phyloP scores from a whole-genome alignment of 1,140 invertebrate genomes.

The Palaemon carinicauda region DNA sequence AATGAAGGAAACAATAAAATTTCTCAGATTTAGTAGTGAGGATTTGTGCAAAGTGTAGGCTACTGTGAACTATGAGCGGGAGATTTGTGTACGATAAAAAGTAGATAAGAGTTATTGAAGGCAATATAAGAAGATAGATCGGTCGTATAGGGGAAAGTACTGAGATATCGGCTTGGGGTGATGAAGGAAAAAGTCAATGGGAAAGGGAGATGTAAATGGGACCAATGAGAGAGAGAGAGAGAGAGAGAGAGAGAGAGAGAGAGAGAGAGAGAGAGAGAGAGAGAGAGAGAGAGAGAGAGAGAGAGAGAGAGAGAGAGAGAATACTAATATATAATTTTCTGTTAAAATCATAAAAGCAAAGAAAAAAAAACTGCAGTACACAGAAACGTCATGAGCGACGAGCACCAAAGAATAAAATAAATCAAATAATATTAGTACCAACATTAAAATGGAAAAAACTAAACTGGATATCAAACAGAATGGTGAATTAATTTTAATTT shows the following conservation, averaged over 20 bases:
- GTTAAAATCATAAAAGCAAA: too few relatives aligned
- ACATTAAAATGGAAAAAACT: too few relatives aligned
- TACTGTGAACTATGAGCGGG: not conserved
- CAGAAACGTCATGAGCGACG: too few relatives aligned
- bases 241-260: not conserved
- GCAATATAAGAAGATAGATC: not conserved
- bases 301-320: not conserved
- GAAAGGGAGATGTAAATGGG: not conserved
- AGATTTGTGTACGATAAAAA: not conserved
- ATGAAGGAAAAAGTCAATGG: not conserved
- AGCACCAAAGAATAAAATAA: too few relatives aligned
- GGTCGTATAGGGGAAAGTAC: too few relatives aligned
- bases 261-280: not conserved
- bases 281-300: slow-evolving; percentile 2
- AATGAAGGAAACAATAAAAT: not conserved
- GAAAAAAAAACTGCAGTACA: too few relatives aligned
- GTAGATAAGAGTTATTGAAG: not conserved
- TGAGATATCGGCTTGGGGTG: not conserved
- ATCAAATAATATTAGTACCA: too few relatives aligned
- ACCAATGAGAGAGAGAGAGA: not conserved
- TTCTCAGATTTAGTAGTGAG: not conserved
- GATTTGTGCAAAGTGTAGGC: not conserved
- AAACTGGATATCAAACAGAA: too few relatives aligned
- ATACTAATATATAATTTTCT: too few relatives aligned
- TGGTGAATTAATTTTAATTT: too few relatives aligned